A percentile compares a stretch with the other conserved stretches of the same genome.
These are phyloP conservation scores for Scaptomyza caliginosa DNA, from an alignment of 2,888 invertebrate species.

Conservation along the genomic window DNA sequence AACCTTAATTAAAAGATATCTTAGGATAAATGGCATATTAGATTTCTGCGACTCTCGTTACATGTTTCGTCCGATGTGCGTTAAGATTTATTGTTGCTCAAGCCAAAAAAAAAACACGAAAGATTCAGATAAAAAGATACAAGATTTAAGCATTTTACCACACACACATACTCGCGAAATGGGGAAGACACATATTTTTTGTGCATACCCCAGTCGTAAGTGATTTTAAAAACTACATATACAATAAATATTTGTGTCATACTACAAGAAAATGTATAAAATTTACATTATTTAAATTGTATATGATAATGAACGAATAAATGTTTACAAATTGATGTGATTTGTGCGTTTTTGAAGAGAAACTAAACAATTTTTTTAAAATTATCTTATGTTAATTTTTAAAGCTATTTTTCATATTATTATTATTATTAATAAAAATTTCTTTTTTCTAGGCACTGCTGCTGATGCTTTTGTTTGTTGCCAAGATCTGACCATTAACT, in stretches of 20 bases:
- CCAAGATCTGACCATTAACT: neutral
- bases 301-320: slow-evolving; percentile 60
- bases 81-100: slow-evolving; percentile 48
- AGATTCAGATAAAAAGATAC: neutral
- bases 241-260: slow-evolving; percentile 25
- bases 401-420: neutral
- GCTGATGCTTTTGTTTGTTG: slow-evolving; percentile 9
- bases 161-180: slow-evolving; percentile 8
- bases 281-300: slow-evolving; percentile 32
- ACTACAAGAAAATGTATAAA: slow-evolving; percentile 32
- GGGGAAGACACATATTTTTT: slow-evolving; percentile 8
- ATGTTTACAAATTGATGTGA: slow-evolving; percentile 66
- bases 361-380: no score
- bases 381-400: no score
- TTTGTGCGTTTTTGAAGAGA: neutral
- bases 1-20: neutral
- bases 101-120: slow-evolving; percentile 1
- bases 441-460: slow-evolving; percentile 69
- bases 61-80: neutral
- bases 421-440: slow-evolving; percentile 65
- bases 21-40: slow-evolving; percentile 31
- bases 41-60: slow-evolving; percentile 51
- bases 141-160: slow-evolving; percentile 22
- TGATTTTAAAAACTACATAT: slow-evolving; percentile 12
- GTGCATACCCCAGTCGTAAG: slow-evolving; percentile 18